Evolutionary conservation across 2,113 vertebrate species (phyloP), one percentile per base, ranked within the genome.

Genomic region (Laticauda laticaudata): DNA sequence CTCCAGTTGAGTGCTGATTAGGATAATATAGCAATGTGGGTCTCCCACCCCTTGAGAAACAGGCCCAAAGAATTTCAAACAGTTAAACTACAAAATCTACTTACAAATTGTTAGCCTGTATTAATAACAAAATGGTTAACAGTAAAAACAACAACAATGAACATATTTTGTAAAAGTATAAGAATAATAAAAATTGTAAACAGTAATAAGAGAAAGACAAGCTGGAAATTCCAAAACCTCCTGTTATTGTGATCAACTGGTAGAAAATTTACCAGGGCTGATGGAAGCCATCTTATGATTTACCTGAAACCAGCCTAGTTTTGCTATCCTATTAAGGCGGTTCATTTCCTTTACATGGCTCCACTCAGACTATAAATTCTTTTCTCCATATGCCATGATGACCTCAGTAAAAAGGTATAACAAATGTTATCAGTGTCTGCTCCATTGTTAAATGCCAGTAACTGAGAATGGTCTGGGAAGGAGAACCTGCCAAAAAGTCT

Each of bases 321-420:
- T 90, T 39, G 86, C 15, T 12, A 48, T 8, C 81, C 48, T 15
- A 23, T 29, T 86, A 45, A 56, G n/a, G 53, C 43, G 3, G 5
- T 18, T 54, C n/a, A 15, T 18, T 90, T 54, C 69, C 55, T 64
- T 20, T 57, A 43, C n/a, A 57, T 86, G 55, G 69, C 55, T 91
- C 91, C 87, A 89, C n/a, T 11, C 15, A 90, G 92, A 54, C 81
- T 64, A 61, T 23, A 34, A 64, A 64, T 90, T 87, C 7, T 59
- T 12, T 39, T 64, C 69, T 90, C 75, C 81, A 48, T 90, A 51
- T 90, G 54, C 89, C 4, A 34, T 26, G 81, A 90, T 93, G 89
- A 86, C 55, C 48, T 93, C 45, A 87, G 54, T 90, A 90, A 93
- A 93, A 54, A 55, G 55, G 12, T 90, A 48, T 86, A 54, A 86